Evolutionary conservation across 2,888 invertebrate species (phyloP).

Genomic region (Stramonita haemastoma): DNA sequence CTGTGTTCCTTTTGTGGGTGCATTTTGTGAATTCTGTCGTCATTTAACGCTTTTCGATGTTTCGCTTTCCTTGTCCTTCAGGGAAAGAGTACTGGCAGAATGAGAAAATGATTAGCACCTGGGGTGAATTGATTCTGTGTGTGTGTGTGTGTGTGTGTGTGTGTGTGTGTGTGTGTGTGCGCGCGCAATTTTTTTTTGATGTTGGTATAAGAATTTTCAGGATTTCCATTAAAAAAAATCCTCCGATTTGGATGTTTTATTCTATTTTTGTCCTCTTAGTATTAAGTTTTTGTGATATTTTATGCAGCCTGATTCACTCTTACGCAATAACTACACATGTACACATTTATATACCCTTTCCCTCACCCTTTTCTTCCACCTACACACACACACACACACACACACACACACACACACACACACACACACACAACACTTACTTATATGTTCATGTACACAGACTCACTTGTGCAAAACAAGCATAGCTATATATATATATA

Average conservation of each 20-base stretch:
- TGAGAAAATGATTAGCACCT: background rate
- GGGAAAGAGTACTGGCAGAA: background rate
- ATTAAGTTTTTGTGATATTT: background rate
- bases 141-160: background rate
- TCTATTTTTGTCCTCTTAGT: background rate
- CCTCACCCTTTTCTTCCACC: background rate
- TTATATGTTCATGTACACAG: too few relatives aligned
- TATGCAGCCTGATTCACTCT: background rate
- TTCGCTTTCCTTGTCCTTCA: conserved; percentile 25
- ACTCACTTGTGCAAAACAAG: background rate
- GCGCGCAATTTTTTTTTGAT: background rate
- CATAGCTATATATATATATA: background rate
- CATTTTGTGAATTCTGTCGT: background rate
- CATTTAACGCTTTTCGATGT: conserved; percentile 7
- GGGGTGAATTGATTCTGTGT: background rate
- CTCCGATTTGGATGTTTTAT: background rate
- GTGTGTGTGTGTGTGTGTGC: background rate
- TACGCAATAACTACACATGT: background rate
- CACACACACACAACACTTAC: conserved; percentile 13
- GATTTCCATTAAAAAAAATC: background rate
- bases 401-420: background rate
- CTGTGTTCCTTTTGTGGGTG: background rate
- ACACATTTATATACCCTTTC: background rate
- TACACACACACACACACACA: background rate
- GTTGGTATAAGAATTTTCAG: background rate